These are phyloP conservation scores for Schrankia costaestrigalis DNA, from an alignment of 2,888 invertebrate species.

Conservation along the genomic window DNA sequence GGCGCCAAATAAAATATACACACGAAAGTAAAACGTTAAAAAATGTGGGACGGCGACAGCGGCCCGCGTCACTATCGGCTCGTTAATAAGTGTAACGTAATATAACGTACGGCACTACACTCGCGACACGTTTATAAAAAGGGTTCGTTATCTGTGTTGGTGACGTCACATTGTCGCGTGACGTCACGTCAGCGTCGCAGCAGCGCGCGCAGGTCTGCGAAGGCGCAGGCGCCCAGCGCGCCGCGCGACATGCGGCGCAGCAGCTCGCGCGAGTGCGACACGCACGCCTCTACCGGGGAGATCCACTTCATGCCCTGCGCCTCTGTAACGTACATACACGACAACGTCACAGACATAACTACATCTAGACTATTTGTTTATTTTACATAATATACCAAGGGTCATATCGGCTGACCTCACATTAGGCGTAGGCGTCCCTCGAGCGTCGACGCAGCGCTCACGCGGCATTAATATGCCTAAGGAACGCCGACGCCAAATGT, in stretches of 20 bases:
- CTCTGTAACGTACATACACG: slow-evolving; percentile 84
- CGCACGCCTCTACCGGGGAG: slow-evolving; percentile 95
- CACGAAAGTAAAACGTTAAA: slow-evolving; percentile 27
- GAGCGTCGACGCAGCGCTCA: too few species aligned
- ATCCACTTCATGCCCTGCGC: slow-evolving; percentile 93
- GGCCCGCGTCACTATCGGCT: slow-evolving; percentile 44
- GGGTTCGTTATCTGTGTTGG: too few species aligned
- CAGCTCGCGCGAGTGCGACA: slow-evolving; percentile 93
- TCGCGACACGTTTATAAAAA: slow-evolving; percentile 31
- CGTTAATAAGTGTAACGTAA: too few species aligned
- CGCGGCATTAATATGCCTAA: too few species aligned
- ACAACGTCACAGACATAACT: background rate
- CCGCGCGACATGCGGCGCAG: slow-evolving; percentile 94
- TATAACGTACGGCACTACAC: slow-evolving; percentile 38
- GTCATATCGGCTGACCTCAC: too few species aligned
- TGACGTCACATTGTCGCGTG: too few species aligned
- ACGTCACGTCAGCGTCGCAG: slow-evolving; percentile 82
- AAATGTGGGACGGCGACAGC: slow-evolving; percentile 40
- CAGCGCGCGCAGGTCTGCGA: slow-evolving; percentile 93
- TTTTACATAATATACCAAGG: too few species aligned
- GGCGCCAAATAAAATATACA: too few species aligned
- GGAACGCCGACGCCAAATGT: too few species aligned
- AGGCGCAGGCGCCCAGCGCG: slow-evolving; percentile 96
- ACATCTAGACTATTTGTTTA: too few species aligned
- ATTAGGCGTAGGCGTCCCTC: too few species aligned